These are phyloP conservation scores for Dissostichus mawsoni DNA, from an alignment of 2,113 vertebrate species.

Conservation along the genomic window DNA sequence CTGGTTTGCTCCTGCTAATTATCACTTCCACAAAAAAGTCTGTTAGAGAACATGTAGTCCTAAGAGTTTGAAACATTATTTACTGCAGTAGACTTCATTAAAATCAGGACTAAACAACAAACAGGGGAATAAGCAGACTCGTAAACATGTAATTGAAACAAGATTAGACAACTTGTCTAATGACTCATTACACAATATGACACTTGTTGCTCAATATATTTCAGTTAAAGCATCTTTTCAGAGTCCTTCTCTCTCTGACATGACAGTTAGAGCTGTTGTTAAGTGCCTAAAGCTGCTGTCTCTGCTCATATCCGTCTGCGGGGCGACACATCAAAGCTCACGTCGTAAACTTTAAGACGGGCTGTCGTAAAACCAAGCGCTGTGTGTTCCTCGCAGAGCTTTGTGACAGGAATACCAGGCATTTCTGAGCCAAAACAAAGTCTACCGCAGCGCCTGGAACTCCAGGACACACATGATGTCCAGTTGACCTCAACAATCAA, in stretches of 20 bases:
- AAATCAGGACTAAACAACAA: not conserved
- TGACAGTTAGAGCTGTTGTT: not conserved
- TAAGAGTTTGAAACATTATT: no score
- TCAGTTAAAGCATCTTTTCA: no score
- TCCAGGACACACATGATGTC: not conserved
- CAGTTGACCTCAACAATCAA: not conserved
- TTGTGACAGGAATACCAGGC: not conserved
- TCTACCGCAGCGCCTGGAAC: not conserved
- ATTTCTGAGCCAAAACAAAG: constrained; percentile 25
- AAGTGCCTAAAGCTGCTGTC: not conserved
- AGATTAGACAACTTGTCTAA: no score
- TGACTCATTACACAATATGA: not conserved
- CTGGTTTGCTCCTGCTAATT: no score
- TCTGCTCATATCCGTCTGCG: constrained; percentile 22
- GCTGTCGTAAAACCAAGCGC: constrained; percentile 34
- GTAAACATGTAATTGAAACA: not conserved
- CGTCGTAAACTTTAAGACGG: constrained; percentile 39
- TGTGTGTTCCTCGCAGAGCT: not conserved
- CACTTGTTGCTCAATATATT: not conserved
- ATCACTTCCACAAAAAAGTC: no score
- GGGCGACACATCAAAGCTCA: constrained; percentile 53
- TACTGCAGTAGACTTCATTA: not conserved
- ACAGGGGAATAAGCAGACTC: not conserved
- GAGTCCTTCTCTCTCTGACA: not conserved
- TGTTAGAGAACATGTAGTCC: not conserved